Percentiles rank a stretch among this genome's conserved stretches.
Evolutionary conservation across 2,888 invertebrate species (phyloP).

Genomic region (Bembecia ichneumoniformis): DNA sequence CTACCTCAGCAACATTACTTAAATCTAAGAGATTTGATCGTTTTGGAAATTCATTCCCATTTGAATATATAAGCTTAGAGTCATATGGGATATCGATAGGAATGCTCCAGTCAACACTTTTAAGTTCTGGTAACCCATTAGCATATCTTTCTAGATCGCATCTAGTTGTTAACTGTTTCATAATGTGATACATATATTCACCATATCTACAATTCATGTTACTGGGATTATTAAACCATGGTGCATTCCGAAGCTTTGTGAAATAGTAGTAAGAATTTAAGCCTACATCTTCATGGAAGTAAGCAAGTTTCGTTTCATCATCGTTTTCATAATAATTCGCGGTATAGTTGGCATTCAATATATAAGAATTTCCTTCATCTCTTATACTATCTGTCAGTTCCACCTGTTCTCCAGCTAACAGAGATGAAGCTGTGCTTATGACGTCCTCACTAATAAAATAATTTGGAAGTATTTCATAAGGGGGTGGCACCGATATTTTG

Average conservation of each 20-base stretch:
- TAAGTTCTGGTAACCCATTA: conserved; percentile 74
- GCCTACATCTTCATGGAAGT: conserved; percentile 81
- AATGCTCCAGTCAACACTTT: conserved; percentile 64
- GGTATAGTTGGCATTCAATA: conserved; percentile 53
- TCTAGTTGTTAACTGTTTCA: conserved; percentile 78
- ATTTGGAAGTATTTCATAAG: conserved; percentile 78
- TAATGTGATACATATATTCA: conserved; percentile 74
- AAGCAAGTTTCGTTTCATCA: conserved; percentile 74
- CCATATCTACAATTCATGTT: conserved; percentile 68
- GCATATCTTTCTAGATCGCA: conserved; percentile 80
- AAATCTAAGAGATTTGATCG: conserved; percentile 57
- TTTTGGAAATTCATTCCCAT: conserved; percentile 74
- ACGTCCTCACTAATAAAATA: conserved; percentile 76
- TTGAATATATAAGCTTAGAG: conserved; percentile 74
- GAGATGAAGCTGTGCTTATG: conserved; percentile 54
- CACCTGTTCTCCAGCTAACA: conserved; percentile 35
- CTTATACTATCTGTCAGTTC: conserved; percentile 31
- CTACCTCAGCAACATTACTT: conserved; percentile 36
- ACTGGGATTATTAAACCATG: conserved; percentile 60
- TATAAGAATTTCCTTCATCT: conserved; percentile 49
- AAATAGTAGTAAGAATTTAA: conserved; percentile 77
- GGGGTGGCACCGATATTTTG: conserved; percentile 74
- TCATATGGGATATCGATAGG: conserved; percentile 67
- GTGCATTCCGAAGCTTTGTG: conserved; percentile 63
- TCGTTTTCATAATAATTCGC: conserved; percentile 43